These are phyloP conservation scores for Arion vulgaris DNA, from an alignment of 1,140 invertebrate species.

Conservation along the genomic window DNA sequence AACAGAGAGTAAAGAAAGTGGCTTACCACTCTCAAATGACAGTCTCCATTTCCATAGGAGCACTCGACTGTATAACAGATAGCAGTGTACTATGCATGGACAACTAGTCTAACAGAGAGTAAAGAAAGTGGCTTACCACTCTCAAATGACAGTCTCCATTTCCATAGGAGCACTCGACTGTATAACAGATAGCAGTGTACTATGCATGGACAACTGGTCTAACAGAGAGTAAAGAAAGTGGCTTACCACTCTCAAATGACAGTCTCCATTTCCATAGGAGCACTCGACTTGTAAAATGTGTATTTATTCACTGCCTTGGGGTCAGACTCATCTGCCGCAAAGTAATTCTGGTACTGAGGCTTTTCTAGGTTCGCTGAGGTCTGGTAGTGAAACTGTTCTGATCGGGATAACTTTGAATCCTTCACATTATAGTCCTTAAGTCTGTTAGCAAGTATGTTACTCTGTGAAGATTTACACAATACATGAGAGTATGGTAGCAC, in stretches of 20 bases:
- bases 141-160: neutral
- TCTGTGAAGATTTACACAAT: constrained; percentile 1
- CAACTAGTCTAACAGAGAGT: no score
- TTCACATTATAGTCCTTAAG: constrained; percentile 24
- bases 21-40: neutral
- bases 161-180: neutral
- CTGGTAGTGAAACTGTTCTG: neutral
- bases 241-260: neutral
- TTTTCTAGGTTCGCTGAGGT: neutral
- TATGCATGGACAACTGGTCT: no score
- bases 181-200: no score
- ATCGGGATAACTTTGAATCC: neutral
- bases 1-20: no score
- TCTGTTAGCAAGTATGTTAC: constrained; percentile 5
- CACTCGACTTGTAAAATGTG: neutral
- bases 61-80: no score
- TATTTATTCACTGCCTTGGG: neutral
- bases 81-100: no score
- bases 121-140: neutral
- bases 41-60: neutral
- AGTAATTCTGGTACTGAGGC: neutral
- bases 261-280: neutral
- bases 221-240: no score
- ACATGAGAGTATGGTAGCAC: neutral
- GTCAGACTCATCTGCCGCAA: neutral